Percentiles rank a stretch among this genome's conserved stretches.
phyloP scores from a whole-genome alignment of 2,888 invertebrate genomes.

The Dasysyrphus albostriatus region DNA sequence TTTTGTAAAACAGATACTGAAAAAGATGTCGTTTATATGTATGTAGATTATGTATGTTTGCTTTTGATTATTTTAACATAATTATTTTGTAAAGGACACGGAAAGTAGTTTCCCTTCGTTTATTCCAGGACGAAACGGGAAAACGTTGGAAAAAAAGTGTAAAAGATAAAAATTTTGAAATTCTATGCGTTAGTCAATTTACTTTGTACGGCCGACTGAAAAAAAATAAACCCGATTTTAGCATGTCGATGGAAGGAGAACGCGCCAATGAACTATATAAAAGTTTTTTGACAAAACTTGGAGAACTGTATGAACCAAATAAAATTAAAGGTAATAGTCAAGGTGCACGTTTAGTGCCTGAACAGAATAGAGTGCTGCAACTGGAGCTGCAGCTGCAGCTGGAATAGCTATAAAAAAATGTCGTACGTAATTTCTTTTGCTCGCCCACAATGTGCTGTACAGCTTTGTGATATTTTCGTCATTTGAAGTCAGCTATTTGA shows the following conservation, averaged over 20 bases:
- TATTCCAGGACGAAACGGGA: slow-evolving; percentile 90
- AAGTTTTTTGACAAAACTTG: slow-evolving; percentile 88
- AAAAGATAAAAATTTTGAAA: slow-evolving; percentile 88
- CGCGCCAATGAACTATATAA: slow-evolving; percentile 91
- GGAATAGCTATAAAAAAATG: no score
- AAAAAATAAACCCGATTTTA: slow-evolving; percentile 96
- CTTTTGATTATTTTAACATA: background rate
- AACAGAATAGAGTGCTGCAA: no score
- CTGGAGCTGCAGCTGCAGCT: no score
- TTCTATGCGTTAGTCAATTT: slow-evolving; percentile 93
- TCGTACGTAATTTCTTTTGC: no score
- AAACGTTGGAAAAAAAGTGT: slow-evolving; percentile 93
- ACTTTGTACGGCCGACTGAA: slow-evolving; percentile 92
- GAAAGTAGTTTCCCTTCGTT: slow-evolving; percentile 90
- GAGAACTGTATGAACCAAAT: slow-evolving; percentile 87
- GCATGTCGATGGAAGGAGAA: slow-evolving; percentile 92
- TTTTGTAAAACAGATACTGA: slow-evolving; percentile 90
- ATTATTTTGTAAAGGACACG: slow-evolving; percentile 85
- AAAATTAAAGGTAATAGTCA: slow-evolving; percentile 90
- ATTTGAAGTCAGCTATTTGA: no score
- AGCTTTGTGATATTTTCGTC: no score
- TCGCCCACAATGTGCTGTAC: no score
- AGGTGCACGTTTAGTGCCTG: no score
- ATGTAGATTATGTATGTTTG: slow-evolving; percentile 81
- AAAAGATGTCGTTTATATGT: slow-evolving; percentile 94